Percentiles rank a stretch among this genome's conserved stretches.
phyloP scores from a whole-genome alignment of 2,888 invertebrate species.

The Branchellion lobata region DNA sequence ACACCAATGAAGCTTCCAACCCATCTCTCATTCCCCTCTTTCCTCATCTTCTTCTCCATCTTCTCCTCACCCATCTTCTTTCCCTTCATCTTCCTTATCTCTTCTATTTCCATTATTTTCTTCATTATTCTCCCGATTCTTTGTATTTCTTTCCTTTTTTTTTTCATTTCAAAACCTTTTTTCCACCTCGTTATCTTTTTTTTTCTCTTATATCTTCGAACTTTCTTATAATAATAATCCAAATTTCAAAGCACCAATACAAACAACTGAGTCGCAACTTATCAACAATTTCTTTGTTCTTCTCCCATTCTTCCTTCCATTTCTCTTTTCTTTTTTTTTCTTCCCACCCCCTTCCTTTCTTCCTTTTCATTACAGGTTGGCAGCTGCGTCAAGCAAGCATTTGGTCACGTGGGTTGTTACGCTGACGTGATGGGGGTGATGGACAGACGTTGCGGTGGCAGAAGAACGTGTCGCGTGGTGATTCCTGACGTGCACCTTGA shows the following conservation, averaged over 20 bases:
- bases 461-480: conserved; percentile 45
- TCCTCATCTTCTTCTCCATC: no score
- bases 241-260: no score
- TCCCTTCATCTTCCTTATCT: no score
- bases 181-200: background rate
- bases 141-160: background rate
- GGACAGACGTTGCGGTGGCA: conserved; percentile 49
- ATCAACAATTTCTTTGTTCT: background rate
- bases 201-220: background rate
- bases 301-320: background rate
- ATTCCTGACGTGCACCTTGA: conserved; percentile 51
- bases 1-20: no score
- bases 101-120: no score
- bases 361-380: conserved; percentile 35
- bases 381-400: conserved; percentile 42
- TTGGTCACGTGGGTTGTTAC: conserved; percentile 47
- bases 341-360: background rate
- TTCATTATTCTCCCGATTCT: background rate
- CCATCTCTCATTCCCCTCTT: no score
- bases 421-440: conserved; percentile 45
- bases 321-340: background rate
- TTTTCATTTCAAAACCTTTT: background rate
- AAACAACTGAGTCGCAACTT: background rate
- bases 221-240: no score
- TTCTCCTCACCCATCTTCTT: no score